phyloP scores from a whole-genome alignment of 2,888 invertebrate genomes.

The Eilema griseolum region DNA sequence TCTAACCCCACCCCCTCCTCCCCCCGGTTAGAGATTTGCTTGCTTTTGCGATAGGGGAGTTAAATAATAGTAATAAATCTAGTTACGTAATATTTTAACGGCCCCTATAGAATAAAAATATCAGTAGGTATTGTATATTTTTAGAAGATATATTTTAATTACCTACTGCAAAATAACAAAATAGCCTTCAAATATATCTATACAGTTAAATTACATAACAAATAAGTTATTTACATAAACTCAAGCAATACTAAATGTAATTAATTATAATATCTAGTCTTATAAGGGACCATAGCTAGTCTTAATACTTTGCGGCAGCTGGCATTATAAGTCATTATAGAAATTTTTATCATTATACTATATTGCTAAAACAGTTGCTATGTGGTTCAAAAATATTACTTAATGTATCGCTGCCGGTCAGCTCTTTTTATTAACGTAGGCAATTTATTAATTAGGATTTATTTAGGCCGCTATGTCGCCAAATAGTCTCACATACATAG shows the following conservation, averaged over 20 bases:
- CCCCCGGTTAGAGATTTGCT: too few species aligned
- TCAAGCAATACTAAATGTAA: neutral
- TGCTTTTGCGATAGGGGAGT: too few species aligned
- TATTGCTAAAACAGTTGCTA: neutral
- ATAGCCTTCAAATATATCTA: neutral
- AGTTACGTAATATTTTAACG: too few species aligned
- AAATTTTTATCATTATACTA: neutral
- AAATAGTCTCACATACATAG: too few species aligned
- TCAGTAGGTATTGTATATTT: conserved; percentile 12
- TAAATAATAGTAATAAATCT: too few species aligned
- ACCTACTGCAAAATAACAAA: neutral
- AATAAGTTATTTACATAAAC: neutral
- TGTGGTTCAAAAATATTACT: neutral
- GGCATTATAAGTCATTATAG: neutral
- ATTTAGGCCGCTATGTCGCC: too few species aligned
- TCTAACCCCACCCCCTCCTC: too few species aligned
- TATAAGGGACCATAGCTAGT: conserved; percentile 57
- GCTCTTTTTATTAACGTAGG: too few species aligned
- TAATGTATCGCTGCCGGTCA: neutral
- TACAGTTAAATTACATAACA: neutral
- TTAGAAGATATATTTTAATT: neutral
- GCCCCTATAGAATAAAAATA: conserved; percentile 9
- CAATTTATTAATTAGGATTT: too few species aligned
- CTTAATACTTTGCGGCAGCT: conserved; percentile 43
- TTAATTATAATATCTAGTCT: conserved; percentile 29